Evolutionary conservation across 37 sponge, comb jelly and placozoan genomes (phyloP).

Genomic region (Halichondria panicea): DNA sequence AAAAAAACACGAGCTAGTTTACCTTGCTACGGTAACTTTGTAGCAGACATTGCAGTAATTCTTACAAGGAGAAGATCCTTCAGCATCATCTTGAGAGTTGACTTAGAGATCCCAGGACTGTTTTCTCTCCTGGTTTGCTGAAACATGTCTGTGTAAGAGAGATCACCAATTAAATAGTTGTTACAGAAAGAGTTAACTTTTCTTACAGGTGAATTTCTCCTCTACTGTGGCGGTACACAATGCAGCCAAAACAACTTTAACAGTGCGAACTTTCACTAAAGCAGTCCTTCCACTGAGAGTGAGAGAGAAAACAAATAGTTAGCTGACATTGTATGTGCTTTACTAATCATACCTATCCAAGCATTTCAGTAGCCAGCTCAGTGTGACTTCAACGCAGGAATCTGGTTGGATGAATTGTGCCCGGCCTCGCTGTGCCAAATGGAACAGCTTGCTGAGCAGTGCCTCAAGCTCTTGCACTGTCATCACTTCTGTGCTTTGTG

Average conservation of each 20-base stretch:
- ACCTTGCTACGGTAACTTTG: neutral
- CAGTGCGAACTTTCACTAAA: slow-evolving; percentile 26
- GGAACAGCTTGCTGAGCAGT: slow-evolving; percentile 36
- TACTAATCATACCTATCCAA: slow-evolving; percentile 57
- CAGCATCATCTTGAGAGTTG: slow-evolving; percentile 24
- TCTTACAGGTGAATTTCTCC: slow-evolving; percentile 79
- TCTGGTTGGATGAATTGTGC: slow-evolving; percentile 6
- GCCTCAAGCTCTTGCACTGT: slow-evolving; percentile 47
- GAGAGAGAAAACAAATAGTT: neutral
- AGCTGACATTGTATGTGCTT: neutral
- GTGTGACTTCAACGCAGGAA: slow-evolving; percentile 37
- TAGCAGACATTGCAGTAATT: neutral
- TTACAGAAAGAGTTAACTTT: neutral
- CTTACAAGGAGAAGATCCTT: slow-evolving; percentile 52
- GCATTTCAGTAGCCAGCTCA: slow-evolving; percentile 67
- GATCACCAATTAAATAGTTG: neutral
- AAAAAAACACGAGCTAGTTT: neutral
- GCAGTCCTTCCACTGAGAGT: slow-evolving; percentile 74
- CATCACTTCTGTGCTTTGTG: too few species aligned
- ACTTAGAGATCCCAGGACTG: slow-evolving; percentile 14
- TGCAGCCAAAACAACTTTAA: slow-evolving; percentile 54
- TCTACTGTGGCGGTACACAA: slow-evolving; percentile 50
- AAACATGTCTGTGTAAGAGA: slow-evolving; percentile 34
- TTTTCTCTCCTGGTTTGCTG: slow-evolving; percentile 14
- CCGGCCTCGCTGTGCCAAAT: slow-evolving; percentile 2